Evolutionary conservation across 92 coral and sea anemone genomes (phyloP), one percentile per base, ranked within the genome.

Genomic region (Chrysogorgia sp.): DNA sequence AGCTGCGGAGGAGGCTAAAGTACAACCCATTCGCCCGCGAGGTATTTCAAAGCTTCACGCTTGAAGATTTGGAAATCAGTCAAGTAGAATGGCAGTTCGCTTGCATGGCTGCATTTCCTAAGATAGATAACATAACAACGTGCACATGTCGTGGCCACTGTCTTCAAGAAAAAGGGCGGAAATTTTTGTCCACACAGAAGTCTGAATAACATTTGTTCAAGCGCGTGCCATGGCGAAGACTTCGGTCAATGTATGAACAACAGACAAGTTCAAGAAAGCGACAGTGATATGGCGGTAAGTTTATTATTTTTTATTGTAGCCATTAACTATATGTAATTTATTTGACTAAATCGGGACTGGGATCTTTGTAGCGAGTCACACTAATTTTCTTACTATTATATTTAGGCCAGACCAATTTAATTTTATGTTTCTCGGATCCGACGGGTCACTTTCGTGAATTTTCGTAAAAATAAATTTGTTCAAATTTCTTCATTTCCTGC

Each of bases 121-220:
- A 67, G 17, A 22, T 49, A 25, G 72, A 62, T 26, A 34, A 77
- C 58, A 41, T 77, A 3, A 63, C 75, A 12, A 78, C 74, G 14
- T 78, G 75, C 57, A 37, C 74, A 24, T 63, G 83, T 45, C 59
- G 83, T 13, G 75, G 74, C 17, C 10, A 26, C 50, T 78, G 83
- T 31, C 62, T 78, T 13, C 23, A 63, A 23, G 83, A 63, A 40
- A 77, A 34, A n/a, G 24, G 82, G 74, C 24, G 62, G 82, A 17
- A 78, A 78, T n/a, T 52, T 40, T 14, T 78, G 83, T n/a, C 83
- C 83, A 0, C 63, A 75, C 35, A 66, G 56, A 78, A 78, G 83
- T 52, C 32, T 58, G 17, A 23, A 47, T n/a, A 53, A 63, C 63
- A 62, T 34, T 71, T n/a, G n/a, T n/a, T n/a, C n/a, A n/a, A n/a